Conservation (phyloP, 1,140 invertebrate species). For the Bicyclus anynana region DNA sequence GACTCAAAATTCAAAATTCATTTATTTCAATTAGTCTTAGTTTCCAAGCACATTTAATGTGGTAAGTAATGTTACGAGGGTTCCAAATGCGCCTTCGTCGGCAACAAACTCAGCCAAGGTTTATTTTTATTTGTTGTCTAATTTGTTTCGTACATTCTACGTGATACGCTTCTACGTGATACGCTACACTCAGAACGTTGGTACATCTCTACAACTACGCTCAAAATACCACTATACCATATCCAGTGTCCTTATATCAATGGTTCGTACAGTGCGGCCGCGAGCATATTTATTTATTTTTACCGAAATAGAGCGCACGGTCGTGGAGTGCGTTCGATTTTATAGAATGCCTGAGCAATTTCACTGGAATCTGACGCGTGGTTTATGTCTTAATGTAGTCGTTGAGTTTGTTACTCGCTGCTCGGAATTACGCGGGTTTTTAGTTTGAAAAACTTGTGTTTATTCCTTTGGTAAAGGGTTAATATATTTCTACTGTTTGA, state of each 20-base stretch:
- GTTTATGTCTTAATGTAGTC: constrained; percentile 71
- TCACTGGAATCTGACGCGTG: constrained; percentile 55
- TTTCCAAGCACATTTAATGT: too few relatives aligned
- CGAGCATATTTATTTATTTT: constrained; percentile 72
- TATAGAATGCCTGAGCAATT: constrained; percentile 56
- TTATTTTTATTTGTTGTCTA: too few relatives aligned
- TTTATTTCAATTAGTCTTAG: too few relatives aligned
- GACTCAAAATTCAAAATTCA: too few relatives aligned
- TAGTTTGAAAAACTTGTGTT: constrained; percentile 4
- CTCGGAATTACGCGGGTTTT: background rate
- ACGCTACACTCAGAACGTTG: too few relatives aligned
- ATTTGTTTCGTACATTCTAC: too few relatives aligned
- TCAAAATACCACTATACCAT: background rate
- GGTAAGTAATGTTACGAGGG: too few relatives aligned
- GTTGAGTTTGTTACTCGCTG: constrained; percentile 17
- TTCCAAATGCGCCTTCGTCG: too few relatives aligned
- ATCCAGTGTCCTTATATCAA: constrained; percentile 28
- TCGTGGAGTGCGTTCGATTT: constrained; percentile 58
- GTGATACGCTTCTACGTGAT: too few relatives aligned
- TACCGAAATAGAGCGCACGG: constrained; percentile 69
- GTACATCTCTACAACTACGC: background rate
- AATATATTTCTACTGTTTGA: background rate
- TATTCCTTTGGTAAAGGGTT: constrained; percentile 1
- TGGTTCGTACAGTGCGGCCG: constrained; percentile 36
- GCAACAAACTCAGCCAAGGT: too few relatives aligned